phyloP scores from a whole-genome alignment of 2,113 vertebrate genomes.

The Solea senegalensis region DNA sequence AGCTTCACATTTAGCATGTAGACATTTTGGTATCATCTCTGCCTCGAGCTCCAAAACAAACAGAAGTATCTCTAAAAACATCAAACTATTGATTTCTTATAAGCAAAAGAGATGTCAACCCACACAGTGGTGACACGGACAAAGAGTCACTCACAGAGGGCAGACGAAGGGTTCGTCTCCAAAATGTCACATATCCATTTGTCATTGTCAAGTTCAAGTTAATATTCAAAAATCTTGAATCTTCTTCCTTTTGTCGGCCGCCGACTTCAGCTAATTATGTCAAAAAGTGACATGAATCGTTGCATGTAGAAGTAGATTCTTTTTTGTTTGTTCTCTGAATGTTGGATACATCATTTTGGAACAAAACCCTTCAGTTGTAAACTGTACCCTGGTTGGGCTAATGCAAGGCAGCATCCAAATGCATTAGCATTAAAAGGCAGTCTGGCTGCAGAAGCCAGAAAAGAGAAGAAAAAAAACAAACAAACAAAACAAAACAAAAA shows the following conservation, averaged over 20 bases:
- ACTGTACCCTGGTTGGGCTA: conserved; percentile 62
- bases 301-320: not conserved
- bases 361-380: conserved; percentile 67
- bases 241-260: not conserved
- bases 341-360: conserved; percentile 63
- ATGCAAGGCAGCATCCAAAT: conserved; percentile 73
- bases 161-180: conserved; percentile 54
- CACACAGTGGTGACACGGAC: conserved; percentile 25
- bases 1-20: too few relatives aligned
- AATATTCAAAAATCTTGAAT: not conserved
- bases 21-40: not conserved
- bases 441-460: conserved; percentile 73
- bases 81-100: conserved; percentile 18
- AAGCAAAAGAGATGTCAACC: conserved; percentile 18
- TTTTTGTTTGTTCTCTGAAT: conserved; percentile 9
- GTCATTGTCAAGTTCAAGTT: not conserved
- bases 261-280: conserved; percentile 7
- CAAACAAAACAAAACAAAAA: conserved; percentile 61
- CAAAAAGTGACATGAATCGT: not conserved
- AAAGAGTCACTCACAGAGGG: conserved; percentile 32
- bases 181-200: conserved; percentile 61
- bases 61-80: conserved; percentile 24
- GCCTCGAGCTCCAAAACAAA: not conserved
- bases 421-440: conserved; percentile 79
- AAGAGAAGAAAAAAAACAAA: conserved; percentile 60